Conservation (phyloP, 2,888 invertebrate species). For the Anodontia alba region DNA sequence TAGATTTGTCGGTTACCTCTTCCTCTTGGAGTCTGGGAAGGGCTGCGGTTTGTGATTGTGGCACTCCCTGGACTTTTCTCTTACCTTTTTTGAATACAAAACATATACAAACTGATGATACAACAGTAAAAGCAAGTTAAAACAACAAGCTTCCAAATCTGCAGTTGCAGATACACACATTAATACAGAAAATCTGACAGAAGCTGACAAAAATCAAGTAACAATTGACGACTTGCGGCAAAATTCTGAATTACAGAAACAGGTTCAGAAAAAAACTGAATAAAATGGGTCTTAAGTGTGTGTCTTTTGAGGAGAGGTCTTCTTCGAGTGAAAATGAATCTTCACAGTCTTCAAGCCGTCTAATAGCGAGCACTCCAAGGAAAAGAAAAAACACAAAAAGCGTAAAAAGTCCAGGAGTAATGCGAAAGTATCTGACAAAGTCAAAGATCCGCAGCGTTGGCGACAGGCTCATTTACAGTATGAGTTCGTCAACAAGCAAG, state of each 20-base stretch:
- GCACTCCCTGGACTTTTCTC: too few relatives aligned
- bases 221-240: not conserved
- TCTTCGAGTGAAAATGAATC: not conserved
- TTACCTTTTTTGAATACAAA: too few relatives aligned
- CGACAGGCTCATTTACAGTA: constrained; percentile 1
- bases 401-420: constrained; percentile 3
- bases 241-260: not conserved
- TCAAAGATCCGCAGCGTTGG: not conserved
- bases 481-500: not conserved
- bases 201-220: not conserved
- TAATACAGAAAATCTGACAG: not conserved
- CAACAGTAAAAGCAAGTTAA: too few relatives aligned
- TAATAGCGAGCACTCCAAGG: not conserved
- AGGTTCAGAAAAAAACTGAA: not conserved
- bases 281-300: not conserved
- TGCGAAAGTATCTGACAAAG: constrained; percentile 1
- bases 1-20: too few relatives aligned
- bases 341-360: not conserved
- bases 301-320: not conserved
- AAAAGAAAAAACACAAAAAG: constrained; percentile 1
- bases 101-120: too few relatives aligned
- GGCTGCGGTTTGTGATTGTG: too few relatives aligned
- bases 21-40: too few relatives aligned
- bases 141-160: not conserved
- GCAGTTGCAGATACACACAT: too few relatives aligned